Conservation (phyloP, 1,140 invertebrate species). For the Scaptomyza montana region DNA sequence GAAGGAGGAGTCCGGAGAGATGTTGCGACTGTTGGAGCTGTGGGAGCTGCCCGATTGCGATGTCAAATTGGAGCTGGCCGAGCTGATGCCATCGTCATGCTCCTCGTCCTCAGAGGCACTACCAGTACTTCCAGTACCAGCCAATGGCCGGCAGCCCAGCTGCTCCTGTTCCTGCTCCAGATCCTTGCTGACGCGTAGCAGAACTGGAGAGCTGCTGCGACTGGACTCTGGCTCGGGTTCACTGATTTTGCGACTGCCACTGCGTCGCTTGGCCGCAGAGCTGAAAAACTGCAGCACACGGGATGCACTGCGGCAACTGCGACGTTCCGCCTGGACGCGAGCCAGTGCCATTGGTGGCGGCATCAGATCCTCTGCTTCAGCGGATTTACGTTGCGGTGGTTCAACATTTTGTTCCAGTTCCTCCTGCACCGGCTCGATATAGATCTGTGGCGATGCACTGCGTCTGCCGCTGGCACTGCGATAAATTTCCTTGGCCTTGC, state of each 20-base stretch:
- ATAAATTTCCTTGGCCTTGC: slow-evolving; percentile 70
- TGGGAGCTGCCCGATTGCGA: slow-evolving; percentile 42
- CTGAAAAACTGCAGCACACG: slow-evolving; percentile 78
- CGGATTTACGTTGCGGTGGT: slow-evolving; percentile 42
- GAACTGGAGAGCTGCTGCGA: slow-evolving; percentile 52
- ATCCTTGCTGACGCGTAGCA: slow-evolving; percentile 54
- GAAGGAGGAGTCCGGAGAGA: slow-evolving; percentile 79
- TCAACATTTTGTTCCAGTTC: neutral
- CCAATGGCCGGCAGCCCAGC: slow-evolving; percentile 60
- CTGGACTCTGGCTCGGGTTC: slow-evolving; percentile 45
- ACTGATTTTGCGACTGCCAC: slow-evolving; percentile 59
- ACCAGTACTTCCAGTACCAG: neutral
- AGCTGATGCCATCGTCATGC: slow-evolving; percentile 71
- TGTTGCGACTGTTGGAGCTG: slow-evolving; percentile 64
- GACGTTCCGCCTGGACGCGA: slow-evolving; percentile 64
- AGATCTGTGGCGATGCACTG: slow-evolving; percentile 69
- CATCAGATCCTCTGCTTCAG: slow-evolving; percentile 71
- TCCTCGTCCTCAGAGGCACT: slow-evolving; percentile 58
- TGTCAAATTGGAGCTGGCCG: slow-evolving; percentile 71
- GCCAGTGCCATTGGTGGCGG: slow-evolving; percentile 64
- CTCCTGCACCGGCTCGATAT: slow-evolving; percentile 18
- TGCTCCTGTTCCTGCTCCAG: slow-evolving; percentile 31
- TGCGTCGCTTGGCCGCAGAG: slow-evolving; percentile 64
- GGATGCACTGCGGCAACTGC: slow-evolving; percentile 72
- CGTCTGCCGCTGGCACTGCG: slow-evolving; percentile 68